Conservation (phyloP, 2,888 invertebrate species). For the Ochropleura leucogaster region DNA sequence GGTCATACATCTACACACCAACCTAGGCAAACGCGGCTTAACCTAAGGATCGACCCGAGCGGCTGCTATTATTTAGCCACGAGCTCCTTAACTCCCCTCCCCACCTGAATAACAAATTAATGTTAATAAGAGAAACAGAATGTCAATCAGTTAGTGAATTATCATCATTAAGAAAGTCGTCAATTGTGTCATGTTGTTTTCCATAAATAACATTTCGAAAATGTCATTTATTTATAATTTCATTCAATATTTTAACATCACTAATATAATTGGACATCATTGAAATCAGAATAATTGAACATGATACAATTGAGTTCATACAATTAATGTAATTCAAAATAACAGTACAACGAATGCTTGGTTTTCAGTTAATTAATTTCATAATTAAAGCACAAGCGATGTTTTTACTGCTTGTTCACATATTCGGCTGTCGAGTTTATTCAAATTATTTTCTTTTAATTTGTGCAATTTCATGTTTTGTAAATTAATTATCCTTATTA, state of each 20-base stretch:
- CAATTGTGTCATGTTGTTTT: not conserved
- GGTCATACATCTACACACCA: too few species aligned
- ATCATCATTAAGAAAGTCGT: not conserved
- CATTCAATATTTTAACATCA: not conserved
- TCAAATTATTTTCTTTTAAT: conserved; percentile 34
- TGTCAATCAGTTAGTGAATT: not conserved
- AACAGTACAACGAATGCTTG: conserved; percentile 28
- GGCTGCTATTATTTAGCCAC: too few species aligned
- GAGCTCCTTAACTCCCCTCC: too few species aligned
- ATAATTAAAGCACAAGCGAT: conserved; percentile 27
- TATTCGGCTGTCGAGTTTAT: conserved; percentile 7
- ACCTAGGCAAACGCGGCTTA: too few species aligned
- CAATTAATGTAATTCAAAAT: conserved; percentile 44
- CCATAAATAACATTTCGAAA: not conserved
- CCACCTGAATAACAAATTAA: not conserved
- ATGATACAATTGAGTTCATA: conserved; percentile 32
- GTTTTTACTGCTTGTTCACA: conserved; percentile 17
- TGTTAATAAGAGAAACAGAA: not conserved
- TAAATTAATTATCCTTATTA: conserved; percentile 1
- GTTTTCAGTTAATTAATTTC: conserved; percentile 48
- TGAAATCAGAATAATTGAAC: conserved; percentile 31
- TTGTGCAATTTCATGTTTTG: conserved; percentile 11
- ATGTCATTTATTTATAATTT: not conserved
- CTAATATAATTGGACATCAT: conserved; percentile 25
- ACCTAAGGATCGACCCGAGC: too few species aligned